Percentiles rank a stretch among this genome's conserved stretches.
Evolutionary conservation across 2,113 vertebrate genomes (phyloP).

Genomic region (Scolopax mira): DNA sequence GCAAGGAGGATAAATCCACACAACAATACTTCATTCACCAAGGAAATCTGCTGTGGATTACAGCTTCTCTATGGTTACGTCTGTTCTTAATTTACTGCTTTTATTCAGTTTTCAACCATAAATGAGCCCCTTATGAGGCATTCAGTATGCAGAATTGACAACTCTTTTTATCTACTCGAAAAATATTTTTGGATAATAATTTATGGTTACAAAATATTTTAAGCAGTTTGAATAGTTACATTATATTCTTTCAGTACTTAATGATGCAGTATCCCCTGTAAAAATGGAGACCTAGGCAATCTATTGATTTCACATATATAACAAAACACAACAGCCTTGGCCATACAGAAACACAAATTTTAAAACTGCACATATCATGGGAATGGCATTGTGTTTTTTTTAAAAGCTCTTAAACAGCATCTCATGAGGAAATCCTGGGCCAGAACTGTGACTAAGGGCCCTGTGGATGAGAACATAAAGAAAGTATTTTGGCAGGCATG

Average conservation of each 20-base stretch:
- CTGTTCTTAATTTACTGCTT: conserved; percentile 84
- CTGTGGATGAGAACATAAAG: conserved; percentile 41
- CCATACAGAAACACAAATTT: conserved; percentile 67
- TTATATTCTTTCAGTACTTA: conserved; percentile 77
- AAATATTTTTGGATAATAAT: conserved; percentile 89
- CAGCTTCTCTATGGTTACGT: conserved; percentile 83
- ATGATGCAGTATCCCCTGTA: conserved; percentile 71
- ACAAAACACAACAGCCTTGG: conserved; percentile 63
- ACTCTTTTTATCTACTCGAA: conserved; percentile 87
- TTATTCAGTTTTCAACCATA: conserved; percentile 87
- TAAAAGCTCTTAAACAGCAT: conserved; percentile 63
- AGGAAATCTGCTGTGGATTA: conserved; percentile 84
- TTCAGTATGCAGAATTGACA: conserved; percentile 84
- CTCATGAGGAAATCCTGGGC: conserved; percentile 65
- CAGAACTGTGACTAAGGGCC: conserved; percentile 54
- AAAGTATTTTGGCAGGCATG: conserved; percentile 42
- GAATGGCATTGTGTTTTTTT: conserved; percentile 49
- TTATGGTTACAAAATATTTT: conserved; percentile 84
- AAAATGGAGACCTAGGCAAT: conserved; percentile 70
- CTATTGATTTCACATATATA: conserved; percentile 74
- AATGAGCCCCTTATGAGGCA: conserved; percentile 86
- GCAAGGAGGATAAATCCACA: conserved; percentile 78
- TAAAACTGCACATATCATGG: conserved; percentile 64
- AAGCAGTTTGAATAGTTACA: conserved; percentile 80
- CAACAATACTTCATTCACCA: conserved; percentile 84